Base-by-base conservation (phyloP, 92 coral and sea anemone species). In the Paragorgia papillata region DNA sequence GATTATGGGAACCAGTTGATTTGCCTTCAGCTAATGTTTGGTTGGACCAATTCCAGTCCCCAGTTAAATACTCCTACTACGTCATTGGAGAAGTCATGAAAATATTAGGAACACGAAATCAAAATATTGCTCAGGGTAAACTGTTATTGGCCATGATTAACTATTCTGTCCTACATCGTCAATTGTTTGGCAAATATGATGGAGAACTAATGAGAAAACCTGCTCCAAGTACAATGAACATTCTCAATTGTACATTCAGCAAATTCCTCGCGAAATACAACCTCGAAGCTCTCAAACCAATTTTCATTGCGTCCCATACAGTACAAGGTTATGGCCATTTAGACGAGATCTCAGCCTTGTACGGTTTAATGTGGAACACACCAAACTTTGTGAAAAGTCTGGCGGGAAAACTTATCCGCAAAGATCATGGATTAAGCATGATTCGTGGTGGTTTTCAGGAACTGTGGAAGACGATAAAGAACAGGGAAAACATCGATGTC, bases 341-440 rank as follows among this genome's bases (percentile, higher is more conserved):
- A 4, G 83, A 83, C 59, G 59, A 57, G 30, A 57, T 83, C 12
- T 76, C 87, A 0, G 87, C 87, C 3, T 18, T 83, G 66, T 77
- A 76, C 37, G 87, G 87, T 30, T 26, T 76, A 14, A 65, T 83
- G 43, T 77, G 83, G 87, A 77, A 83, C 74, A 83, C 87, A 25
- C 87, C 87, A 13, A 40, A 30, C 1, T 64, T 37, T 67, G 22
- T 83, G 19, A 43, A 49, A 68, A 83, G 33, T 18, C 43, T 76
- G 63, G 61, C 74, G 17, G 79, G 49, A 1, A 53, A 41, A 58
- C 30, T 60, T 19, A 32, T 76, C 4, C 44, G 78, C 13, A 26
- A 63, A 7, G 22, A 27, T 0, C 69, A 71, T 17, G 82, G 67
- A 15, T n/a, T 46, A 7, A 73, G 51, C 55, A 83, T 64, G 87